Evolutionary conservation across 2,888 invertebrate genomes (phyloP), one percentile per base, ranked within the genome.

Genomic region (Callinectes sapidus): DNA sequence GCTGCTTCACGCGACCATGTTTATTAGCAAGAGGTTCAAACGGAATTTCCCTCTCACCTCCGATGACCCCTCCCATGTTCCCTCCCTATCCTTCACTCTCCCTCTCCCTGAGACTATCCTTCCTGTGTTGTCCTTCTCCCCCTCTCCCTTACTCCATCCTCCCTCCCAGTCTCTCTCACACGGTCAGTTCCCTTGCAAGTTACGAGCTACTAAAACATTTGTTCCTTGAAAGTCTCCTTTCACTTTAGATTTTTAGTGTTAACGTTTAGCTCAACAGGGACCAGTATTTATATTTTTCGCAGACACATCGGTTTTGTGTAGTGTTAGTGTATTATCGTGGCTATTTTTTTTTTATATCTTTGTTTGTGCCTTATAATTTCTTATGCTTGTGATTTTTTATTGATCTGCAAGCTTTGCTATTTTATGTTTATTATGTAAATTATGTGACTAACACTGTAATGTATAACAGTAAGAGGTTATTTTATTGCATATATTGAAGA

Each of bases 1-100:
- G 66, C 87, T 91, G 91, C 85, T 39, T 86, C 39, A 87, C 54
- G 87, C 61, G 42, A 71, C 87, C 87, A 42, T 71, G 66, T 66
- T 91, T 91, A 91, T 87, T 86, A 87, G 71, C 91, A n/a, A 55
- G 42, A 87, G n/a, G 87, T 91, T 42, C 71, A 87, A 66, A 91
- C 87, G 91, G 87, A 81, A 54, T 39, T 85, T 90, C 54, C 90
- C 90, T 55, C 90, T 66, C 35, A 55, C 90, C 90, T 77, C n/a
- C 81, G 13, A 35, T 90, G 55, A 54, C 48, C 55, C 61, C 86
- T 86, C 86, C 61, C 90, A 48, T 55, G 18, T 32, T 61, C 86
- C 90, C 55, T 54, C 90, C 16, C 90, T 42, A 87, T 87, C 23
- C 87, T 32, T 88, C 23, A 42, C 28, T 54, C 35, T 77, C 48